A percentile compares a stretch with the other conserved stretches of the same genome.
Conservation (phyloP, 2,888 invertebrate species). For the Falcaria lacertinaria region DNA sequence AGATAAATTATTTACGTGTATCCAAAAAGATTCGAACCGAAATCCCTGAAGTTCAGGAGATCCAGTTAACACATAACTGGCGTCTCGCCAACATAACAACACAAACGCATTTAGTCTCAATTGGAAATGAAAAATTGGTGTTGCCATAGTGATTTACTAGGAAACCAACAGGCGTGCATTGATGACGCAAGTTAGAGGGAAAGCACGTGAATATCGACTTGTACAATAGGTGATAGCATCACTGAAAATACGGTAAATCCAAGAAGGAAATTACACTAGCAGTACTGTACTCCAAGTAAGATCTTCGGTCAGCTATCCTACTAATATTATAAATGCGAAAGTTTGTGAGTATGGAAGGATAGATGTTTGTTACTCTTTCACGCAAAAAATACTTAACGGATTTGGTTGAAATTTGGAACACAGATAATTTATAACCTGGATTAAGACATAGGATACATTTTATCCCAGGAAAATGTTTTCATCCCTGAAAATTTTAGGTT, state of each 20-base stretch:
- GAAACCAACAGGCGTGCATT: background rate
- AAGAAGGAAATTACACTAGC: too few relatives aligned
- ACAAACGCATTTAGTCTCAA: conserved; percentile 17
- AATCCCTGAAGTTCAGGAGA: conserved; percentile 27
- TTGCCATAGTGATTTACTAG: background rate
- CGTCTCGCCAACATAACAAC: conserved; percentile 27
- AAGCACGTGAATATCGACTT: background rate
- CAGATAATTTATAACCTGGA: too few relatives aligned
- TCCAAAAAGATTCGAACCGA: background rate
- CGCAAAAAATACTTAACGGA: too few relatives aligned
- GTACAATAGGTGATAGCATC: background rate
- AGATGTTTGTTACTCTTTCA: too few relatives aligned
- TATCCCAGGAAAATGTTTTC: too few relatives aligned
- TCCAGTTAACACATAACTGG: conserved; percentile 25
- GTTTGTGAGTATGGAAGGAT: too few relatives aligned
- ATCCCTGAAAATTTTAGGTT: too few relatives aligned
- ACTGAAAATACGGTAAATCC: background rate
- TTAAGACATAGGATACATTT: too few relatives aligned
- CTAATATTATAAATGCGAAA: too few relatives aligned
- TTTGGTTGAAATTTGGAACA: too few relatives aligned
- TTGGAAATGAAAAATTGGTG: background rate
- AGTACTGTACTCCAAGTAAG: too few relatives aligned
- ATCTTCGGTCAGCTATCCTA: too few relatives aligned
- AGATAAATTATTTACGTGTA: background rate
- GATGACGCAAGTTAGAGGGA: background rate